Conservation (phyloP, 2,888 invertebrate genomes). For the Gasteruption jaculator region DNA sequence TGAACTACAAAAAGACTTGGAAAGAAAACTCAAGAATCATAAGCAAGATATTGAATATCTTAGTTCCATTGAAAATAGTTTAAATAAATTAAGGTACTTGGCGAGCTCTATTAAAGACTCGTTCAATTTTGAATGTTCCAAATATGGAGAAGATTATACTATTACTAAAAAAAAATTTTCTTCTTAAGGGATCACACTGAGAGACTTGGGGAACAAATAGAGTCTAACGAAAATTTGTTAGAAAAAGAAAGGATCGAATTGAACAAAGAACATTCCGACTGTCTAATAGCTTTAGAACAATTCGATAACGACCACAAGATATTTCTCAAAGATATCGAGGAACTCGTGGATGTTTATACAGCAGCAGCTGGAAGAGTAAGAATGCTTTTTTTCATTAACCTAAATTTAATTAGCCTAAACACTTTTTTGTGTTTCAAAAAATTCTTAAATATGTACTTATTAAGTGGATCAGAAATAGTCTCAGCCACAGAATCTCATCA, state of each 20-base stretch:
- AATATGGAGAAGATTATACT: too few relatives aligned
- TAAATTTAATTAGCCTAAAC: constrained; percentile 7
- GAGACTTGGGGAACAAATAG: too few relatives aligned
- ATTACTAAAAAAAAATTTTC: too few relatives aligned
- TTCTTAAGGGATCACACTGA: too few relatives aligned
- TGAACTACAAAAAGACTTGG: constrained; percentile 24
- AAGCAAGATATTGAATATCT: constrained; percentile 34
- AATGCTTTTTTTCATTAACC: too few relatives aligned
- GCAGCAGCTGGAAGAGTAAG: constrained; percentile 38
- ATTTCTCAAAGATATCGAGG: constrained; percentile 32
- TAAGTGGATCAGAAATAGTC: too few relatives aligned
- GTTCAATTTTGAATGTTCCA: too few relatives aligned
- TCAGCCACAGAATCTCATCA: too few relatives aligned
- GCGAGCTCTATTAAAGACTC: too few relatives aligned
- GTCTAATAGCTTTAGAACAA: constrained; percentile 26
- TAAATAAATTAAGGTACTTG: constrained; percentile 37
- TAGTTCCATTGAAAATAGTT: constrained; percentile 29
- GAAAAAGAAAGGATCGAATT: constrained; percentile 30
- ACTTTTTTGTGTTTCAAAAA: too few relatives aligned
- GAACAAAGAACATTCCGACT: constrained; percentile 29
- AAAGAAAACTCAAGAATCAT: constrained; percentile 30
- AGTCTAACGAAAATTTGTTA: constrained; percentile 24
- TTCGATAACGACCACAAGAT: constrained; percentile 29
- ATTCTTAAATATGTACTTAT: too few relatives aligned
- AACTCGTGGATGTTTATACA: constrained; percentile 34